Base-by-base conservation (phyloP, 2,888 invertebrate species). In the Andrena camellia region DNA sequence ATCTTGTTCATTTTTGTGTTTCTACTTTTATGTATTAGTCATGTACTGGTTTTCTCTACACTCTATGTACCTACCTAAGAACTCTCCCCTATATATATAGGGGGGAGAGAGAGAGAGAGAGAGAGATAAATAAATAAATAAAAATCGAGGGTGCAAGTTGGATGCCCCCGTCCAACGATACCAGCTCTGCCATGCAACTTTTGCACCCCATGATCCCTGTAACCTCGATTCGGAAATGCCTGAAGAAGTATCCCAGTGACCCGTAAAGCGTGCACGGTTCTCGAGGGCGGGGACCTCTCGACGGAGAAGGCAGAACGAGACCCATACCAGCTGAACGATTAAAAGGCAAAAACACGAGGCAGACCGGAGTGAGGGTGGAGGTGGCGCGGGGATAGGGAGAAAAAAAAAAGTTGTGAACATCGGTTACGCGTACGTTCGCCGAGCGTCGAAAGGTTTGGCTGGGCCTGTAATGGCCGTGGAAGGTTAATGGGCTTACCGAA, bases 401-500 rank as follows among this genome's bases (percentile, higher is more conserved):
- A 48, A 35, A 48, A 63, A 67, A 73, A 79, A 73, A 50, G 81
- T 85, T 68, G 82, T n/a, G 78, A 80, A 81, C 85, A 84, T 85
- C 85, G 85, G 81, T 83, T 81, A 77, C 77, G 84, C 85, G 84
- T 87, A 81, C 85, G 84, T 87, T 82, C 81, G 73, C 70, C 60
- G 63, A 72, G 63, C 68, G 63, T 74, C 86, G 84, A 88, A 87
- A 86, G 86, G 77, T 76, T 81, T 77, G 78, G 72, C 74, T 35
- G 64, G 78, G 78, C 81, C 64, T 57, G 86, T 83, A 86, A 87
- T 88, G 82, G 85, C 83, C 86, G 73, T 73, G 81, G 82, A 85
- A 90, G 89, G 90, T 92, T 91, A 92, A 92, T 91, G 92, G 92
- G 92, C 90, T 92, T 91, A 90, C 88, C 85, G 90, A 91, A 91